Evolutionary conservation across 2,113 vertebrate species (phyloP).

Genomic region (Neodon shergylaensis): DNA sequence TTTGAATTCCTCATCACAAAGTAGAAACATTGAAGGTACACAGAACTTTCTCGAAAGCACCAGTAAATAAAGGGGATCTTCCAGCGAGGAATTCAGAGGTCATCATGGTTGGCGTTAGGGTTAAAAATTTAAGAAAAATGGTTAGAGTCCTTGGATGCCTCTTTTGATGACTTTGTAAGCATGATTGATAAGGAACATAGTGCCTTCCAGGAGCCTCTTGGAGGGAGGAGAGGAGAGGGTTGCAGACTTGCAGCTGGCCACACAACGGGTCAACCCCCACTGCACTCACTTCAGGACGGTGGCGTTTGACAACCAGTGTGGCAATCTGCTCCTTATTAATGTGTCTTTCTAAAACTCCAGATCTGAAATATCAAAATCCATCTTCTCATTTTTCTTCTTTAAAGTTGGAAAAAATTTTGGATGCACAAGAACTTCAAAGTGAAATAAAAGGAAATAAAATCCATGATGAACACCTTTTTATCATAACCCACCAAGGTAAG

Average conservation of each 20-base stretch:
- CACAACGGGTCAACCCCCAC: background rate
- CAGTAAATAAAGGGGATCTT: background rate
- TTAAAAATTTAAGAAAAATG: background rate
- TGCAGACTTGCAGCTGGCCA: background rate
- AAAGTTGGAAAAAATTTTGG: slow-evolving; percentile 94
- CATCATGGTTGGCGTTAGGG: background rate
- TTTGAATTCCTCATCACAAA: background rate
- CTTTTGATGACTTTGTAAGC: background rate
- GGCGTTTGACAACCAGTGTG: background rate
- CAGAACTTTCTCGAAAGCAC: background rate
- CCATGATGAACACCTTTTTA: slow-evolving; percentile 98
- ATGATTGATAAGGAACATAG: background rate
- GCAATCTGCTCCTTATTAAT: background rate
- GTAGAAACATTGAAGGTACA: background rate
- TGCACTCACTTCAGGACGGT: background rate
- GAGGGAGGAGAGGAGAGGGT: background rate
- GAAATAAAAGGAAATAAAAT: slow-evolving; percentile 95
- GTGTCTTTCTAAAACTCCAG: background rate
- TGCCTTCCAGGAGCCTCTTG: background rate
- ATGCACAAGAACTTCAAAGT: slow-evolving; percentile 95
- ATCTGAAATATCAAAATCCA: background rate
- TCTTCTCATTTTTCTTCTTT: slow-evolving; percentile 73
- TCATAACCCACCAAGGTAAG: slow-evolving; percentile 98
- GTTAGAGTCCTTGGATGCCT: background rate
- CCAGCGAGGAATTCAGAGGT: background rate